Base-by-base conservation (phyloP, 2,888 invertebrate species). In the Choristoneura rosaceana region DNA sequence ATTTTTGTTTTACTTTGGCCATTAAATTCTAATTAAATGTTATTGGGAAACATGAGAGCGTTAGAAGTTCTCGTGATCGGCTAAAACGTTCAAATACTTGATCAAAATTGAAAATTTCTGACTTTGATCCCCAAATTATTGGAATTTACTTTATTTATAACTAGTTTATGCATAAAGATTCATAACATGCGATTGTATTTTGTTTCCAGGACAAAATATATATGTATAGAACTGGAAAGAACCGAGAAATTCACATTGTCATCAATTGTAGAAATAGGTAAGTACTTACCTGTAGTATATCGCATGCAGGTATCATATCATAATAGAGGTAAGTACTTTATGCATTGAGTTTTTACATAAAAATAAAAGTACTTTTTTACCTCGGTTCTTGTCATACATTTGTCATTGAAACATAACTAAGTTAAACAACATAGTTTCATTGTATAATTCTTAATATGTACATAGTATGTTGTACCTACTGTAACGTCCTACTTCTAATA, bases 61-160 rank as follows among this genome's bases (percentile, higher is more conserved):
- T 52, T 52, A 52, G 15, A 52, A 55, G 25, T 25, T 55, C 7
- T 25, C 55, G 25, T 25, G 55, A 55, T 55, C 4, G 25, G 1
- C 25, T 55, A 25, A 55, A 55, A 17, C 55, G 55, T 25, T 55
- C 17, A 55, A 55, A 25, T 55, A 25, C 55, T 55, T 55, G 25
- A 55, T 55, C 12, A 12, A 55, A 55, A 55, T 55, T 55, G 55
- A 12, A 55, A 25, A 12, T 52, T 2, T 17, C 17, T 8, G 55
- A 17, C 55, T 55, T 55, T 55, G 55, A 55, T 55, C 55, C 47
- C 25, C 1, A 12, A 25, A 4, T 55, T 55, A 55, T 55, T 55
- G 55, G 25, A 55, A 25, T 55, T 25, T 25, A 25, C 55, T 25
- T 55, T 55, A 55, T 55, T 55, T 17, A 15, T 55, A 17, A 25